Base-by-base conservation (phyloP, 2,888 invertebrate genomes). In the Patella caerulea region DNA sequence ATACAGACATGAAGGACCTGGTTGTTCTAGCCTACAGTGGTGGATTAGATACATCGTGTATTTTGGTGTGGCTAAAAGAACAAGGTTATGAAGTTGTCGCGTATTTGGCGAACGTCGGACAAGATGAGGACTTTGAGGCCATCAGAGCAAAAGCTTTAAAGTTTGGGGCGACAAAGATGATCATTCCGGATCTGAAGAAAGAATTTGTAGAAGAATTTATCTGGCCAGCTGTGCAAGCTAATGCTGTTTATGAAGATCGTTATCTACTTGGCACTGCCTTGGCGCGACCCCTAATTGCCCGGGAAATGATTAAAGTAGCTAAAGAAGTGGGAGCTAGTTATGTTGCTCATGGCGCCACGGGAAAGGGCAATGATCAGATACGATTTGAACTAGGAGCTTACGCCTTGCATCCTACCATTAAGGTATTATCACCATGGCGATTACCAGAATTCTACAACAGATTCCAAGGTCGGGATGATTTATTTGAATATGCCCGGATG, bases 291-390 rank as follows among this genome's bases (percentile, higher is more conserved):
- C 96, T 96, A 89, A 97, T 96, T 79, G 94, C 95, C 14, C 94
- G 91, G 74, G 89, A 88, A 7, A 86, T 90, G 86, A 84, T 91
- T 7, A 84, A 90, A 73, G 88, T 90, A 4, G 91, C 90, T 0
- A 83, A 84, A 84, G 93, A 93, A 81, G 93, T 93, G 86, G 91
- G 92, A 2, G 94, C 94, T 2, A 93, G 93, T 78, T 95, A 93
- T 87, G 94, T 97, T 78, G 94, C 96, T 0, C 96, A 96, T 85
- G 96, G 96, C 1, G 96, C 96, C 4, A 96, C 96, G 0, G 96
- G 96, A 2, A 97, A 96, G 92, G 96, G 96, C 69, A 97, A 97
- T 85, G 96, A 96, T 90, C 96, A 96, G 94, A 95, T 96, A 17
- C 93, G 96, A 82, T 96, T 97, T 90, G 96, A 97, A 89, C 92